Percentiles rank a stretch among this genome's conserved stretches.
These are phyloP conservation scores for Trachelus tabidus DNA, from an alignment of 2,888 invertebrate genomes.

Conservation along the genomic window DNA sequence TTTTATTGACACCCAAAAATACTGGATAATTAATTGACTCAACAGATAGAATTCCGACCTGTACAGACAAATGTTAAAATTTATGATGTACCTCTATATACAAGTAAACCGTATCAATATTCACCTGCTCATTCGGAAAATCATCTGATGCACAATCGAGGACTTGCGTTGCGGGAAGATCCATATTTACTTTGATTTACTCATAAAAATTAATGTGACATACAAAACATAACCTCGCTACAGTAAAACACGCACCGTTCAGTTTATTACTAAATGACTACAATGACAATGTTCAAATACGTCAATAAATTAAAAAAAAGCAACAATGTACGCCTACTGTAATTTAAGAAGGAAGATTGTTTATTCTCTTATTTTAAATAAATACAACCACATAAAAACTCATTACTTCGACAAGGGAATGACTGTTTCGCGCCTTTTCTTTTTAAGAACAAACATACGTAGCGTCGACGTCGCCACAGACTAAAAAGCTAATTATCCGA, in stretches of 20 bases:
- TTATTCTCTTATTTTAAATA: neutral
- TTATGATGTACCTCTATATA: neutral
- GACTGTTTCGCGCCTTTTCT: neutral
- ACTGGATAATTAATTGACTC: constrained; percentile 26
- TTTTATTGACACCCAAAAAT: constrained; percentile 34
- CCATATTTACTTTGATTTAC: neutral
- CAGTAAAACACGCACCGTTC: neutral
- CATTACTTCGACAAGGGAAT: neutral
- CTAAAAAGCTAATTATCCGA: neutral
- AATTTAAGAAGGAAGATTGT: neutral
- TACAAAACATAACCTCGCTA: neutral
- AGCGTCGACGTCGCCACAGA: neutral
- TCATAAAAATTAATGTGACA: neutral
- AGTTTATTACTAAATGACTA: neutral
- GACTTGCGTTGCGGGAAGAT: neutral
- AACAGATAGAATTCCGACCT: constrained; percentile 36
- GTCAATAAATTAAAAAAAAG: neutral
- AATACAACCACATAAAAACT: neutral
- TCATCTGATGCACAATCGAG: neutral
- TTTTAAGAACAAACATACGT: neutral
- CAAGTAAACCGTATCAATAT: neutral
- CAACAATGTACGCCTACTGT: neutral
- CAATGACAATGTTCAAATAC: neutral
- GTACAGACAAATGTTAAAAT: neutral
- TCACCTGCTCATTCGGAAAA: neutral